These are phyloP conservation scores for Dinothrombium tinctorium DNA, from an alignment of 1,140 invertebrate genomes.

Conservation along the genomic window DNA sequence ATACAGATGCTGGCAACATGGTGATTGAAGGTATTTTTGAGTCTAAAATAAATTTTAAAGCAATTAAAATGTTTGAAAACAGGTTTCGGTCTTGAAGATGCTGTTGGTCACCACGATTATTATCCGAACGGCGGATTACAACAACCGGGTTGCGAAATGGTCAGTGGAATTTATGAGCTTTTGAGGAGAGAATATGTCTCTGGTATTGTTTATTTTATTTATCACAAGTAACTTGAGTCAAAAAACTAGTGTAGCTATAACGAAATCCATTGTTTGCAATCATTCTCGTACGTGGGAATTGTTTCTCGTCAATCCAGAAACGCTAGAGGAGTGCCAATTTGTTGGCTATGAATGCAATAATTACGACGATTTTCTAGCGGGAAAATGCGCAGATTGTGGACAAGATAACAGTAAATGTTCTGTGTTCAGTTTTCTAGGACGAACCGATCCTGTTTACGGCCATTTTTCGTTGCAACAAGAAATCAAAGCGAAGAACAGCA, in stretches of 20 bases:
- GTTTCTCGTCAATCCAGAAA: background rate
- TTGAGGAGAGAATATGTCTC: background rate
- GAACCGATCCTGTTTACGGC: background rate
- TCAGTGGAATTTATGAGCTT: background rate
- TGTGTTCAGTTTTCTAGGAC: background rate
- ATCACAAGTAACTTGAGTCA: background rate
- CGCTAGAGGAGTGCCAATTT: constrained; percentile 22
- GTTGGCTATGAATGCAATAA: constrained; percentile 14
- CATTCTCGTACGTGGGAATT: background rate
- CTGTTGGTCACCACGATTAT: constrained; percentile 60
- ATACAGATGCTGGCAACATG: constrained; percentile 20
- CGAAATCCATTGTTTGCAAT: background rate
- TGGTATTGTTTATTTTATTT: background rate
- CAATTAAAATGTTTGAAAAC: too few relatives aligned
- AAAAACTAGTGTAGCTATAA: background rate
- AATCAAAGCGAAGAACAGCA: too few relatives aligned
- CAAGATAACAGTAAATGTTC: background rate
- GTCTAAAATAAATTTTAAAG: background rate
- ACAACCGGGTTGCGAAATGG: constrained; percentile 46
- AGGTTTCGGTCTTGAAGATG: constrained; percentile 42
- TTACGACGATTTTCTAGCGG: constrained; percentile 14
- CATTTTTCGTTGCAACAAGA: background rate
- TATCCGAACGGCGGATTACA: constrained; percentile 68
- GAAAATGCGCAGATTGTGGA: constrained; percentile 12
- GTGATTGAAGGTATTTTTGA: background rate